Evolutionary conservation across 2,888 invertebrate genomes (phyloP), one percentile per base, ranked within the genome.

Genomic region (Pediacus dermestoides): DNA sequence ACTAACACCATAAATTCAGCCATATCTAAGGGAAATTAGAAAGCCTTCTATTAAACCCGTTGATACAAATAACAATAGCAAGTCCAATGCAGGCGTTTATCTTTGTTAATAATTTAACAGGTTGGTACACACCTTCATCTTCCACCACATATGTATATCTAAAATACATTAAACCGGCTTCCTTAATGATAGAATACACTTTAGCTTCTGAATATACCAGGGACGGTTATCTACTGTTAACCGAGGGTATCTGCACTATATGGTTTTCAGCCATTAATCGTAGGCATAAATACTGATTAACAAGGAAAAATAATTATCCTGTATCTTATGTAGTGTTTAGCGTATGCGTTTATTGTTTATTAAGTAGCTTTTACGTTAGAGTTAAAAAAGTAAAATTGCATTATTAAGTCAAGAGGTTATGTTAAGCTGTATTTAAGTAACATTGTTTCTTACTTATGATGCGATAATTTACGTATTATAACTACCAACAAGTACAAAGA

Each of bases 131-230:
- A 28, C 28, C 39, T 31, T 44, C 44, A 52, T n/a, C n/a, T n/a
- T n/a, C n/a, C n/a, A n/a, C n/a, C n/a, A n/a, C n/a, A n/a, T n/a
- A n/a, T n/a, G n/a, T n/a, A 43, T 42, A 44, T 50, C 48, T 44
- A 30, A 34, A 33, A 28, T 22, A 37, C 48, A 48, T 48, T 50
- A 50, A 44, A 50, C 52, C 53, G 52, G 56, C 60, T 56, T 52
- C 57, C 56, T 28, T 58, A 60, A 58, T 58, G 58, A 58, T 58
- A 55, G 57, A 57, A 57, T 48, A 58, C 55, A 60, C 57, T 60
- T n/a, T 58, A 60, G 57, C 58, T 58, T 48, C 57, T 44, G 57
- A 57, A 39, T 28, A 33, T 18, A 18, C 6, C n/a, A 18, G 10
- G 10, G 11, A 14, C 11, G n/a, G n/a, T n/a, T n/a, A n/a, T n/a